Percentiles rank a stretch among this genome's conserved stretches.
Evolutionary conservation across 2,113 vertebrate genomes (phyloP).

Genomic region (Neolamprologus toae): DNA sequence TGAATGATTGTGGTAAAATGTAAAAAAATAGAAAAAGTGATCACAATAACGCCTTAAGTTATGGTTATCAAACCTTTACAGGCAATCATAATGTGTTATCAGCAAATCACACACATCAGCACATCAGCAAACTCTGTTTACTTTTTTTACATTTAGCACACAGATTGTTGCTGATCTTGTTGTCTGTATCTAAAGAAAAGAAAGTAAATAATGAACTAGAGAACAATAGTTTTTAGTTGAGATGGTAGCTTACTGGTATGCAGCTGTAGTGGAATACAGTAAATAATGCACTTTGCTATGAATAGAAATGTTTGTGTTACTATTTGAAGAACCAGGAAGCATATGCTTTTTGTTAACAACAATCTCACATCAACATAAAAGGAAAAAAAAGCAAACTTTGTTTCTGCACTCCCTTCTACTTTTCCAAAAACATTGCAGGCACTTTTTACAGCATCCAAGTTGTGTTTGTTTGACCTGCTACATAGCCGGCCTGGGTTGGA

Average conservation of each 20-base stretch:
- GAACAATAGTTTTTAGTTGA: not conserved
- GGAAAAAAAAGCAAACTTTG: accelerated
- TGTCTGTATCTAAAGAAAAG: not conserved
- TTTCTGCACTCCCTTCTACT: not conserved
- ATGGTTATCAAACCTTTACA: not conserved
- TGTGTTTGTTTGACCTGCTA: slow-evolving; percentile 83
- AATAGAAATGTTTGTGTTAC: not conserved
- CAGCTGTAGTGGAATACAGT: not conserved
- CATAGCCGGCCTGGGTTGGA: slow-evolving; percentile 44
- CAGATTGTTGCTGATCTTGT: not conserved
- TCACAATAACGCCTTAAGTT: not conserved
- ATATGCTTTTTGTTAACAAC: not conserved
- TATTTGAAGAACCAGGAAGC: not conserved
- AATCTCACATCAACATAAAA: not conserved
- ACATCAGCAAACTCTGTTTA: not conserved
- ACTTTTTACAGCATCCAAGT: slow-evolving; percentile 79
- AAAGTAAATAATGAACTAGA: not conserved
- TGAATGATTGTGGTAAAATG: not conserved
- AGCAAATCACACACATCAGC: no score
- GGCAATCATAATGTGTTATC: not conserved
- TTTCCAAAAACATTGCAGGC: slow-evolving; percentile 61
- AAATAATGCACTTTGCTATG: not conserved
- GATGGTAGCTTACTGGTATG: not conserved
- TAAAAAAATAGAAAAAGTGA: not conserved
- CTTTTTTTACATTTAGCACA: not conserved